Evolutionary conservation across 1,140 invertebrate species (phyloP), one percentile per base, ranked within the genome.

Genomic region (Argopecten irradians): DNA sequence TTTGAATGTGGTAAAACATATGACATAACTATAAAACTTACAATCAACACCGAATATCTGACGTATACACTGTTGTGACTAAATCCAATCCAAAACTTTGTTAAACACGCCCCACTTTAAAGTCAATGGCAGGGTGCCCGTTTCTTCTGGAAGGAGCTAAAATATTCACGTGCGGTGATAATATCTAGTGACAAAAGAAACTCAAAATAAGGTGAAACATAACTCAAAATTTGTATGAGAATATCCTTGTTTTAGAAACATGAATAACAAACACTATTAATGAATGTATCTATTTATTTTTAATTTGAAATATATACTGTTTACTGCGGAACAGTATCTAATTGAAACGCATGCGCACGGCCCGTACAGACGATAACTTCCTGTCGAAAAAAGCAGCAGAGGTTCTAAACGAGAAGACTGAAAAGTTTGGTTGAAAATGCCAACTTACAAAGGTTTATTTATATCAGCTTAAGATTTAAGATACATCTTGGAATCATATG

Each of bases 401-500:
- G 55, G n/a, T 71, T 16, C 0, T n/a, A 28, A n/a, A 71, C 7
- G 55, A 16, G 55, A n/a, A 71, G 32, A 82, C 83, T 89, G 33
- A n/a, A 85, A 89, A 39, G 36, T 19, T 19, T 41, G n/a, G n/a
- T n/a, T 5, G 35, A 85, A 88, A 84, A 89, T 89, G 88, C 88
- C 88, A 36, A 86, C 88, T 41, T 89, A 83, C 41, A 89, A 89
- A 89, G 88, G 88, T 89, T 43, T 39, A 35, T 36, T n/a, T n/a
- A n/a, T 28, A 11, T 83, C 33, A 8, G 39, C 16, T 82, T 36
- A 5, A 87, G n/a, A n/a, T 36, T 32, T 33, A 28, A 28, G 82
- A 28, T 36, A n/a, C n/a, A n/a, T n/a, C n/a, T n/a, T n/a, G n/a
- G n/a, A n/a, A n/a, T n/a, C n/a, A n/a, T n/a, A n/a, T n/a, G n/a